These are phyloP conservation scores for Pachyramphus minor DNA, from an alignment of 2,113 vertebrate species.

Conservation along the genomic window DNA sequence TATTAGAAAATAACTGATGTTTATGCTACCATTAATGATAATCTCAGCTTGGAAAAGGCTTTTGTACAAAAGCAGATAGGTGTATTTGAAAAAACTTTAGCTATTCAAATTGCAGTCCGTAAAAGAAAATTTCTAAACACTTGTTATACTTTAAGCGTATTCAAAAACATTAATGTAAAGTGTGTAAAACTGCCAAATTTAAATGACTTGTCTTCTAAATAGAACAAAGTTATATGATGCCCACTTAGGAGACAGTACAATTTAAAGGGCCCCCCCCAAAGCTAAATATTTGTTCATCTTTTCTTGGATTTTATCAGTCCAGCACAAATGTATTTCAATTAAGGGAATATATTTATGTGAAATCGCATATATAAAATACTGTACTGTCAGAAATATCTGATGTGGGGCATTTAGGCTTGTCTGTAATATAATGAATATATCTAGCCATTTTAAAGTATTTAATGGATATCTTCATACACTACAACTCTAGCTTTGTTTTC, in stretches of 20 bases:
- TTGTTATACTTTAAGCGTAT: neutral
- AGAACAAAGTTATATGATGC: neutral
- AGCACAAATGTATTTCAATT: neutral
- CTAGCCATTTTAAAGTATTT: neutral
- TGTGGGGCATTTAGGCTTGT: neutral
- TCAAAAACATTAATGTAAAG: neutral
- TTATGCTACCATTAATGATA: neutral
- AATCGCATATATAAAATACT: neutral
- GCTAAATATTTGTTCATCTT: neutral
- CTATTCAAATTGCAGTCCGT: neutral
- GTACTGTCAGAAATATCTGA: neutral
- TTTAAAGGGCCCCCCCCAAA: neutral
- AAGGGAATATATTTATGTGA: neutral
- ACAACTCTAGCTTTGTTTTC: neutral
- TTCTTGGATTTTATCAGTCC: neutral
- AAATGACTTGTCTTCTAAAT: neutral
- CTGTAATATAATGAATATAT: neutral
- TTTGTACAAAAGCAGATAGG: neutral
- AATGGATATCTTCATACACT: neutral
- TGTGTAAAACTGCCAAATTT: neutral
- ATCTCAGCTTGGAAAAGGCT: neutral
- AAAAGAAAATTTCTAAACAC: neutral
- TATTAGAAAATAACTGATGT: neutral
- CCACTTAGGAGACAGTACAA: neutral
- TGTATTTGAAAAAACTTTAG: neutral